Conservation (phyloP, 2,797 vertebrate genomes). For the Falco novaeseelandiae region DNA sequence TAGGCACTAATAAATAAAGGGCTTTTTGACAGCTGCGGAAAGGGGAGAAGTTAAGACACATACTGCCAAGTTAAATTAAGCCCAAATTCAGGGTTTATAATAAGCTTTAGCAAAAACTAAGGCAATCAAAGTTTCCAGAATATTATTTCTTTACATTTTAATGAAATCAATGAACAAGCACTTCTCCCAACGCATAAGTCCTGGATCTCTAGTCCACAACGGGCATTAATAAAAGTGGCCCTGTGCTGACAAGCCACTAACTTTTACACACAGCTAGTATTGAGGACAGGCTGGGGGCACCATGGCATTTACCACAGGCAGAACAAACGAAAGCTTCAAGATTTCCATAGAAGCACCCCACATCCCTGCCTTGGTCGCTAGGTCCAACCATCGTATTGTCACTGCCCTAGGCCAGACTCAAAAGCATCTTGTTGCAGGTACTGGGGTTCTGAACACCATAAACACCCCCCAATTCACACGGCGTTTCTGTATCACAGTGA, state of each 20-base stretch:
- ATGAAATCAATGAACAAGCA: not conserved
- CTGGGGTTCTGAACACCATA: not conserved
- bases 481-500: not conserved
- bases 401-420: not conserved
- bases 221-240: not conserved
- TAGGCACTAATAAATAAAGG: conserved; percentile 47
- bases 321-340: not conserved
- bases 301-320: not conserved
- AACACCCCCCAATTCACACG: not conserved
- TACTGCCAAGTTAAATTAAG: conserved; percentile 10
- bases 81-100: not conserved
- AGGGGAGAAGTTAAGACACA: not conserved
- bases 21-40: not conserved
- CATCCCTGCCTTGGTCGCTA: accelerated
- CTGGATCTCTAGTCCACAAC: not conserved
- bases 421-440: not conserved
- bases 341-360: not conserved
- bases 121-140: not conserved
- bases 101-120: not conserved
- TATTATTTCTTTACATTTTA: not conserved
- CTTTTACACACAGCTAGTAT: not conserved
- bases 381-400: accelerated
- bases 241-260: not conserved
- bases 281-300: not conserved
- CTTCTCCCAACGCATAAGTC: not conserved